Base-by-base conservation (phyloP, 2,888 invertebrate species). In the Operophtera brumata region DNA sequence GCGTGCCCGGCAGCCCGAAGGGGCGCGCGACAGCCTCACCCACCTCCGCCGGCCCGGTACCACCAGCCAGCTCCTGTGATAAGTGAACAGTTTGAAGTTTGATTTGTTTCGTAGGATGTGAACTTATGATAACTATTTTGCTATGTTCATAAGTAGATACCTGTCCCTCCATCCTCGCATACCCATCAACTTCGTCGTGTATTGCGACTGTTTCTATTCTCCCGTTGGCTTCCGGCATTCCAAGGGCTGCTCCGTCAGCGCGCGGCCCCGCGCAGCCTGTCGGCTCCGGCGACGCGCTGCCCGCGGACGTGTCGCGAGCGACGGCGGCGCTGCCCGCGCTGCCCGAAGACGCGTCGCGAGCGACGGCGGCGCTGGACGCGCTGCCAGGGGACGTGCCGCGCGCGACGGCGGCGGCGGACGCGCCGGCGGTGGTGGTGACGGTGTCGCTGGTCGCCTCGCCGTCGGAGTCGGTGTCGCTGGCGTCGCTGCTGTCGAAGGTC, bases 1-100 rank as follows among this genome's bases (percentile, higher is more conserved):
- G 80, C 47, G 69, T 77, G 61, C 86, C 71, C 66, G 91, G 91
- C 64, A 86, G 83, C 0, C 92, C 84, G 73, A 89, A 90, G 43
- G 78, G 77, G 1, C 70, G 67, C 58, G 57, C 6, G 47, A 44
- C 20, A 44, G 41, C 49, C 11, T 7, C 7, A 1, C 12, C 12
- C 12, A 4, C 7, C 12, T 2, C 30, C 20, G 20, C 20, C 4
- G 20, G 20, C 20, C 20, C 20, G 20, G 20, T 3, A 4, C 2
- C 4, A 20, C 20, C 20, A 20, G 20, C 20, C 20, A 20, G 2
- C 20, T 20, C 2, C 20, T 20, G 20, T 20, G 20, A 4, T 4
- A 20, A 20, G 20, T 4, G 4, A 3, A 3, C 20, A 20, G 4
- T 20, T 20, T 20, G 20, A 4, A 20, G 4, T 20, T 2, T 20